Base-by-base conservation (phyloP, 2,797 vertebrate species). In the Rhabdophis nuchalis region DNA sequence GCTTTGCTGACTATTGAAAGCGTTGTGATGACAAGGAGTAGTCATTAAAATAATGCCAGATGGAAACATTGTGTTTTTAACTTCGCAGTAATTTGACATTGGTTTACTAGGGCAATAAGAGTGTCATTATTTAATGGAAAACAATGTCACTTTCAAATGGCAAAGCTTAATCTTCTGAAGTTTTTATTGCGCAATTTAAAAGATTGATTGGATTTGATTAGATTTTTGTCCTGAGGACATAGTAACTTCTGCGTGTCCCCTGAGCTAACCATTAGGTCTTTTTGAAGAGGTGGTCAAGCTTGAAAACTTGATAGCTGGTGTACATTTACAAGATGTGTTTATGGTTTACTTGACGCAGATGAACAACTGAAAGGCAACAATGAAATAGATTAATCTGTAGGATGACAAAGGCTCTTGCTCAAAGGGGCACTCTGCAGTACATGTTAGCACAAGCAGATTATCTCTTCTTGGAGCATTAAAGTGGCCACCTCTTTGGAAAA, bases 51-150 rank as follows among this genome's bases (percentile, higher is more conserved):
- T 77, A 92, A 93, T 52, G 57, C 88, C 46, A 94, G 29, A 46
- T 92, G 85, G 87, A 96, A 95, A 20, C 25, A 58, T n/a, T 94
- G 88, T 56, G 88, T 53, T 64, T 93, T 95, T 93, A 91, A 92
- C 85, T 20, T 91, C 1, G 11, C 64, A 88, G 41, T 77, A 96
- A 88, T 94, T 94, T 95, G 93, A 94, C 88, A 92, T 91, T 94
- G 91, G 41, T 92, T 95, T 94, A 94, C 85, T 93, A 41, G 91
- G 56, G 25, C 87, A 96, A 91, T 94, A 95, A 91, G 85, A 77
- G 64, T 27, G 94, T 96, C 90, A 95, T 94, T 95, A 93, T 95
- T 93, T 95, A 96, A 95, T 95, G 87, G 86, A 93, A 96, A 96
- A 93, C 46, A 94, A 87, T 94, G 60, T 90, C 94, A 94, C 41